A percentile compares a stretch with the other conserved stretches of the same genome.
Conservation (phyloP, 92 coral and sea anemone species). For the Epizoanthus scotinus region DNA sequence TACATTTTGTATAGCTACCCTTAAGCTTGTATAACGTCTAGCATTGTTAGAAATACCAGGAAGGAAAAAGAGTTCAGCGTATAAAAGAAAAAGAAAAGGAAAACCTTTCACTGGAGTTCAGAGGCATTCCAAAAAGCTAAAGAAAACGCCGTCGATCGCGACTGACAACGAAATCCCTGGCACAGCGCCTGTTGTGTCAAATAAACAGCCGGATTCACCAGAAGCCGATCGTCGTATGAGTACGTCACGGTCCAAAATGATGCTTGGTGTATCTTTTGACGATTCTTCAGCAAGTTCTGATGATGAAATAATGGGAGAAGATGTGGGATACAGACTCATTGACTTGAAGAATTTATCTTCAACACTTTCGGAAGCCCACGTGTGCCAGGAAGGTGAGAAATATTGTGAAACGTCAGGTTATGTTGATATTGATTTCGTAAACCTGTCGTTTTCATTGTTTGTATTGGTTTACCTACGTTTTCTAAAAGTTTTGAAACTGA, state of each 20-base stretch:
- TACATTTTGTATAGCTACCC: too few species aligned
- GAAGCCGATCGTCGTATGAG: background rate
- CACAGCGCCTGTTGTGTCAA: conserved; percentile 2
- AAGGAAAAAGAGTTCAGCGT: conserved; percentile 7
- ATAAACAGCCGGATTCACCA: conserved; percentile 14
- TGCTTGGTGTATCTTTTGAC: background rate
- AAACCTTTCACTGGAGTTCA: conserved; percentile 39
- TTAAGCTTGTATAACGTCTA: conserved; percentile 3
- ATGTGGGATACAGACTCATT: conserved; percentile 47
- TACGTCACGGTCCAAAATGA: conserved; percentile 25
- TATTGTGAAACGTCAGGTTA: background rate
- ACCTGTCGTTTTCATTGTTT: conserved; percentile 13
- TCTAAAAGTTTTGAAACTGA: background rate
- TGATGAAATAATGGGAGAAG: conserved; percentile 9
- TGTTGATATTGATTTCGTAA: background rate
- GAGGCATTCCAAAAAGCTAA: conserved; percentile 42
- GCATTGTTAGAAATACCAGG: conserved; percentile 21
- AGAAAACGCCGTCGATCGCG: conserved; percentile 30
- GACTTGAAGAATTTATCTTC: conserved; percentile 38
- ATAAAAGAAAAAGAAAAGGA: conserved; percentile 47
- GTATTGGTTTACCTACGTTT: conserved; percentile 16
- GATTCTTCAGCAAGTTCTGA: conserved; percentile 31
- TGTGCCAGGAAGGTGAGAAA: background rate
- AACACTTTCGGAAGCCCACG: conserved; percentile 24
- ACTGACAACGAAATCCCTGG: conserved; percentile 17